Conservation (phyloP, 2,888 invertebrate genomes). For the Phalera bucephala region DNA sequence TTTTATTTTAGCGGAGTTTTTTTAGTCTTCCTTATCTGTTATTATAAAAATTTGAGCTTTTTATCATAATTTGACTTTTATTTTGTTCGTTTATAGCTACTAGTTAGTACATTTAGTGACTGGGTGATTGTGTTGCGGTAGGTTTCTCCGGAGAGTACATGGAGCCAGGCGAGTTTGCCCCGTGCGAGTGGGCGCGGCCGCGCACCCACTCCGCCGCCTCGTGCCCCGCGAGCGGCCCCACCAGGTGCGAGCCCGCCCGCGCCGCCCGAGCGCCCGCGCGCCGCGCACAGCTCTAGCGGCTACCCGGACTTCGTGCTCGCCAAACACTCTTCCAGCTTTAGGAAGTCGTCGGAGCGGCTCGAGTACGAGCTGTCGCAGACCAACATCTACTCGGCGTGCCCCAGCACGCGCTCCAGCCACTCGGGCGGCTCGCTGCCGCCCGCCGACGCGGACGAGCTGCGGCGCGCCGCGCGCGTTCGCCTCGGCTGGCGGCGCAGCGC, state of each 20-base stretch:
- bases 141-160: slow-evolving; percentile 81
- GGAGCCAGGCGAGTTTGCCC: slow-evolving; percentile 72
- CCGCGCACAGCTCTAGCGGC: slow-evolving; percentile 66
- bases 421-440: slow-evolving; percentile 60
- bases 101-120: too few species aligned
- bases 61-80: too few species aligned
- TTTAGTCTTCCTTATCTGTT: too few species aligned
- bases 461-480: slow-evolving; percentile 56
- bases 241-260: slow-evolving; percentile 56
- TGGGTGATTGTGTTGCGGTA: too few species aligned
- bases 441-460: slow-evolving; percentile 36
- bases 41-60: too few species aligned
- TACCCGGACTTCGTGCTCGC: slow-evolving; percentile 75
- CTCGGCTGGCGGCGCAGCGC: slow-evolving; percentile 89
- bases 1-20: too few species aligned
- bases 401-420: slow-evolving; percentile 66
- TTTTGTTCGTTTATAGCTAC: too few species aligned
- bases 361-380: slow-evolving; percentile 83
- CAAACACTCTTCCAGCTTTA: slow-evolving; percentile 72
- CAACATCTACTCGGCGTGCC: slow-evolving; percentile 81
- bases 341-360: slow-evolving; percentile 72
- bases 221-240: slow-evolving; percentile 57
- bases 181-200: slow-evolving; percentile 69
- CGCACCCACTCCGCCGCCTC: slow-evolving; percentile 79
- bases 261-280: slow-evolving; percentile 61